Evolutionary conservation across 1,140 invertebrate genomes (phyloP).

Genomic region (Eupeodes corollae): DNA sequence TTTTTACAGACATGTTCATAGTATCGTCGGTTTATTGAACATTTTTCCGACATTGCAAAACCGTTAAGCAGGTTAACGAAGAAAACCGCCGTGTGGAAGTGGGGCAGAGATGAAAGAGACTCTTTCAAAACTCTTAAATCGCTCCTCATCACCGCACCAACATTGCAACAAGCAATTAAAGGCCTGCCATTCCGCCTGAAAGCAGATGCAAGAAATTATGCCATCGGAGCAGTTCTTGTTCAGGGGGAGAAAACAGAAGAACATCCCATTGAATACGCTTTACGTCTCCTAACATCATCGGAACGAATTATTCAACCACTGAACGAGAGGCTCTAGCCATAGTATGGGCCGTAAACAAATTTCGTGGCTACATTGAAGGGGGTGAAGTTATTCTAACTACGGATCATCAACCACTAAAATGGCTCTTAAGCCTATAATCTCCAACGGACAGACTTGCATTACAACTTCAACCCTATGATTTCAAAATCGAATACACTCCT

Average conservation of each 20-base stretch:
- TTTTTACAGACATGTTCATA: constrained; percentile 10
- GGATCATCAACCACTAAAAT: constrained; percentile 18
- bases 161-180: constrained; percentile 7
- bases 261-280: constrained; percentile 2
- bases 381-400: constrained; percentile 24
- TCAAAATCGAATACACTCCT: constrained; percentile 11
- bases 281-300: constrained; percentile 16
- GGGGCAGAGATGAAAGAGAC: no score
- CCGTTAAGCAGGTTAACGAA: no score
- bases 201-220: constrained; percentile 5
- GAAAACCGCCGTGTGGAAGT: no score
- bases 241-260: background rate
- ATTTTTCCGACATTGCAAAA: no score
- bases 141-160: background rate
- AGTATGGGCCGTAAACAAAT: constrained; percentile 31
- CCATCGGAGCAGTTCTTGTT: constrained; percentile 1
- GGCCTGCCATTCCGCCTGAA: background rate
- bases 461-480: constrained; percentile 8
- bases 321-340: constrained; percentile 38
- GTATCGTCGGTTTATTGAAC: constrained; percentile 1
- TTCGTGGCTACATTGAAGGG: constrained; percentile 18
- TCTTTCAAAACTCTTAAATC: background rate
- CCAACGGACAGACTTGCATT: constrained; percentile 19
- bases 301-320: constrained; percentile 33
- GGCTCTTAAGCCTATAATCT: constrained; percentile 16